A percentile compares a stretch with the other conserved stretches of the same genome.
phyloP scores from a whole-genome alignment of 2,888 invertebrate species.

The Sisyra nigra region DNA sequence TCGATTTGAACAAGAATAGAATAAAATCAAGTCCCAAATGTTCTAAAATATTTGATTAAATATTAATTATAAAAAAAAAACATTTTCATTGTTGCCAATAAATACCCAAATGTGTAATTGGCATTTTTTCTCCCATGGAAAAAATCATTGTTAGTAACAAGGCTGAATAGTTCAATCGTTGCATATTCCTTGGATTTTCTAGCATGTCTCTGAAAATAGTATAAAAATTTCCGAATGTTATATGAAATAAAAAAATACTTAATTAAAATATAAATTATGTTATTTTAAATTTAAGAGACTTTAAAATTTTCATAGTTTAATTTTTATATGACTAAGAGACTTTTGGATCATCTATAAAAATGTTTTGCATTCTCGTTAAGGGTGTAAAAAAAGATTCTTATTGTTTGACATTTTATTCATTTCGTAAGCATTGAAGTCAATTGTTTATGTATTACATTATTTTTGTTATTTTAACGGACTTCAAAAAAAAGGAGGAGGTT shows the following conservation, averaged over 20 bases:
- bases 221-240: no score
- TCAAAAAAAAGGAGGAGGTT: no score
- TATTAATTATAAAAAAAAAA: constrained; percentile 5
- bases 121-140: constrained; percentile 80
- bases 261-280: constrained; percentile 5
- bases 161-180: constrained; percentile 68
- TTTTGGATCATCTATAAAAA: no score
- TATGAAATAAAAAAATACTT: background rate
- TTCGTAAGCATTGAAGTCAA: no score
- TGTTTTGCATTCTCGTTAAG: no score
- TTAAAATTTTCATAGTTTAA: no score
- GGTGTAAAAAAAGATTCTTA: no score
- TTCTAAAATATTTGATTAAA: constrained; percentile 42
- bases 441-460: no score
- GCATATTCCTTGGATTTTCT: constrained; percentile 59
- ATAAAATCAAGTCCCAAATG: constrained; percentile 73
- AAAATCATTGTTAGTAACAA: constrained; percentile 75
- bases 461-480: no score
- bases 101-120: constrained; percentile 74
- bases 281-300: no score
- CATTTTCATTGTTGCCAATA: constrained; percentile 10
- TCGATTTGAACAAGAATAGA: constrained; percentile 60
- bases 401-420: no score
- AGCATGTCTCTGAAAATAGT: constrained; percentile 47
- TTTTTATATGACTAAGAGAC: no score